A percentile compares a stretch with the other conserved stretches of the same genome.
Conservation (phyloP, 2,797 vertebrate species). For the Pangasius djambal region DNA sequence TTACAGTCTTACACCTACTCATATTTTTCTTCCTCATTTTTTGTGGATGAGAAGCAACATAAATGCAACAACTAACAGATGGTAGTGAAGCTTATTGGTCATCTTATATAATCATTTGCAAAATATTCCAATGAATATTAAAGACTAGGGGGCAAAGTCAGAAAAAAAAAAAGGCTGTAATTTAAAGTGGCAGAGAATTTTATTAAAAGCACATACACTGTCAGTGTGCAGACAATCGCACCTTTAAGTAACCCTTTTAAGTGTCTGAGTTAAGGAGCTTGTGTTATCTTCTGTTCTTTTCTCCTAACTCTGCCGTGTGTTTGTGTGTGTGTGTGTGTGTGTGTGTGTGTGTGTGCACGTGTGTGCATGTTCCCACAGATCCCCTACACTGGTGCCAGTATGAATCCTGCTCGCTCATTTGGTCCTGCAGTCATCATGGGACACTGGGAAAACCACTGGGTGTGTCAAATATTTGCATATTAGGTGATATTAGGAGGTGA, state of each 20-base stretch:
- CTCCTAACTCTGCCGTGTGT: neutral
- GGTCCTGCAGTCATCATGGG: conserved; percentile 88
- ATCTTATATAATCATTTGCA: neutral
- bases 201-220: neutral
- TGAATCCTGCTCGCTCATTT: conserved; percentile 89
- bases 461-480: conserved; percentile 64
- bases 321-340: neutral
- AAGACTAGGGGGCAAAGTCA: neutral
- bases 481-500: neutral
- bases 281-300: neutral
- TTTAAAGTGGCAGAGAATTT: neutral
- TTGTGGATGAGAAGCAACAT: neutral
- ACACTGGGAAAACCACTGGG: conserved; percentile 88
- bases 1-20: neutral
- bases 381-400: conserved; percentile 87
- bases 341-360: neutral
- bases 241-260: neutral
- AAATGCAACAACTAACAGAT: neutral
- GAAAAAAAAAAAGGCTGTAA: neutral
- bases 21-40: neutral
- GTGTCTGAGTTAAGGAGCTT: neutral
- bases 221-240: neutral
- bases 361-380: conserved; percentile 69
- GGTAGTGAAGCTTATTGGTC: neutral
- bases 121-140: neutral